These are phyloP conservation scores for Pseudochromis fuscus DNA, from an alignment of 2,797 vertebrate genomes.

Conservation along the genomic window DNA sequence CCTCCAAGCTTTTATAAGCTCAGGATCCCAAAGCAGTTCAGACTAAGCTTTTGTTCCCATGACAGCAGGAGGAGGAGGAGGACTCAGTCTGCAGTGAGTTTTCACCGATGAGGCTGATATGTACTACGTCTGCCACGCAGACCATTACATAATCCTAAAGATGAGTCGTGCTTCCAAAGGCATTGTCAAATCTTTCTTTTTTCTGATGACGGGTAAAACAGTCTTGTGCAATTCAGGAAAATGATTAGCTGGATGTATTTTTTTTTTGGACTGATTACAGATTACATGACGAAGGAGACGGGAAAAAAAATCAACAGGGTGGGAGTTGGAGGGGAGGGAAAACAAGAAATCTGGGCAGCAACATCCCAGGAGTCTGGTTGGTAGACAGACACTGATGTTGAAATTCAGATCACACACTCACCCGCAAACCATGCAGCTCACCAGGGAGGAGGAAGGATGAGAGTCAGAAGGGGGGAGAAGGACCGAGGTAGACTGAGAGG, in stretches of 20 bases:
- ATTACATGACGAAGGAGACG: too few relatives aligned
- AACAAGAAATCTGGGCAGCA: conserved; percentile 59
- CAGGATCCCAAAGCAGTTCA: conserved; percentile 33
- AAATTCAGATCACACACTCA: conserved; percentile 80
- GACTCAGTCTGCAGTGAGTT: conserved; percentile 22
- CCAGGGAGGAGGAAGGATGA: conserved; percentile 41
- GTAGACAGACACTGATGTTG: conserved; percentile 71
- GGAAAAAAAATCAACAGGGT: too few relatives aligned
- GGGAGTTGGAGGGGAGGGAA: conserved; percentile 22
- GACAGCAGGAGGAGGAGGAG: conserved; percentile 50
- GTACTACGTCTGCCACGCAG: conserved; percentile 9
- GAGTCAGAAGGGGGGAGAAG: conserved; percentile 18
- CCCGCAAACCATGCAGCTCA: conserved; percentile 62
- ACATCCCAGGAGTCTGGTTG: conserved; percentile 60
- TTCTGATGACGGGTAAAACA: conserved; percentile 1
- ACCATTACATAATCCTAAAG: conserved; percentile 9
- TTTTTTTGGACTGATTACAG: conserved; percentile 26
- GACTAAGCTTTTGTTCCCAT: conserved; percentile 64
- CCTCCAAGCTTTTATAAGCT: conserved; percentile 31
- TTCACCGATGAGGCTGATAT: conserved; percentile 33
- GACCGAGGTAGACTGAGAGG: conserved; percentile 25
- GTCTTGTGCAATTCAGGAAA: conserved; percentile 2
- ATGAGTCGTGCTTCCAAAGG: background rate
- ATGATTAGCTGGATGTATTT: conserved; percentile 27
- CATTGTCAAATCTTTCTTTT: conserved; percentile 12